These are phyloP conservation scores for Elysia crispata DNA, from an alignment of 2,888 invertebrate species.

Conservation along the genomic window DNA sequence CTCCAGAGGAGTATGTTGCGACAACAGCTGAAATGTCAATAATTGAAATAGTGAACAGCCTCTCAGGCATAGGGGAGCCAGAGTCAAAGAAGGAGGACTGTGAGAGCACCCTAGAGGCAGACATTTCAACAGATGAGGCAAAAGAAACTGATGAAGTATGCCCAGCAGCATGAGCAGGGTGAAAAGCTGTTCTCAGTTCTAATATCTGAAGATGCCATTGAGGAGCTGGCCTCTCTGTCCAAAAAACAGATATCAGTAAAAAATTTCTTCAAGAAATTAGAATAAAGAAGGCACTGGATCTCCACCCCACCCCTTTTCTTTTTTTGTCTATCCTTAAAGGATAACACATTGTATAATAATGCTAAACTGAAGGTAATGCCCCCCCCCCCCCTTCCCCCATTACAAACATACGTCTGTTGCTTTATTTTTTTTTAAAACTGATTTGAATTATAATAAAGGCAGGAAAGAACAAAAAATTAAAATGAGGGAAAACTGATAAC, in stretches of 20 bases:
- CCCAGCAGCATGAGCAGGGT: slow-evolving; percentile 20
- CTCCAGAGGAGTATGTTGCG: too few relatives aligned
- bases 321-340: neutral
- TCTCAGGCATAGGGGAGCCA: slow-evolving; percentile 12
- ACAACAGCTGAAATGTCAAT: too few relatives aligned
- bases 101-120: slow-evolving; percentile 10
- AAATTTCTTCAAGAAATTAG: slow-evolving; percentile 10
- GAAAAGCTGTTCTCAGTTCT: slow-evolving; percentile 27
- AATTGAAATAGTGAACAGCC: too few relatives aligned
- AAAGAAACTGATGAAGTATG: neutral
- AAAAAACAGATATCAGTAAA: slow-evolving; percentile 28
- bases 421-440: neutral
- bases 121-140: neutral
- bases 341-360: neutral
- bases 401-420: neutral
- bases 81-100: slow-evolving; percentile 13
- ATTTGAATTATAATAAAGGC: slow-evolving; percentile 10
- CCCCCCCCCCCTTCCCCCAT: neutral
- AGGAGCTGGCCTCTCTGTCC: slow-evolving; percentile 5
- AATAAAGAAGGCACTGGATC: neutral
- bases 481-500: neutral
- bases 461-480: neutral
- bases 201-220: slow-evolving; percentile 25
- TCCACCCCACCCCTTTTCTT: neutral
- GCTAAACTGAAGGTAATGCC: slow-evolving; percentile 20